These are phyloP conservation scores for Nysson spinosus DNA, from an alignment of 2,888 invertebrate genomes.

Conservation along the genomic window DNA sequence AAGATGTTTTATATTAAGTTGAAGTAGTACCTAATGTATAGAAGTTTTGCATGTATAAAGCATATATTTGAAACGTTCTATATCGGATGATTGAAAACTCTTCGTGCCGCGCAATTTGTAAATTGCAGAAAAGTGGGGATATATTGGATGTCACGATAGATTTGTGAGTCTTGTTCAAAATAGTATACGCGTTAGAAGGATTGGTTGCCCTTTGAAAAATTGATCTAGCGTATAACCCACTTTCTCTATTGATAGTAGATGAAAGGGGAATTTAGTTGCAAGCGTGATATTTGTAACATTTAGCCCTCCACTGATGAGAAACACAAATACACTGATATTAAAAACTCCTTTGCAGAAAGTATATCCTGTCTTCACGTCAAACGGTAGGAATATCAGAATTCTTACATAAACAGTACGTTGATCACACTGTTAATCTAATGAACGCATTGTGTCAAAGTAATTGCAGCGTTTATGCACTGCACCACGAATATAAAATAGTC, in stretches of 20 bases:
- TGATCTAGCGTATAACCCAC: constrained; percentile 67
- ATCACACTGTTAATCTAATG: not conserved
- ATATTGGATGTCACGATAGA: too few relatives aligned
- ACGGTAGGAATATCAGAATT: too few relatives aligned
- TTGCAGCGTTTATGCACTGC: not conserved
- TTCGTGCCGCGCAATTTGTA: too few relatives aligned
- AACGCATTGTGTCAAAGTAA: not conserved
- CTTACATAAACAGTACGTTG: constrained; percentile 26
- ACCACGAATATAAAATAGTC: not conserved
- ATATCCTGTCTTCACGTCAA: too few relatives aligned
- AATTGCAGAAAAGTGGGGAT: too few relatives aligned
- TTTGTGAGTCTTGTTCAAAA: constrained; percentile 2
- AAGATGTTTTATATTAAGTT: too few relatives aligned
- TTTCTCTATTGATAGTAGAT: constrained; percentile 66
- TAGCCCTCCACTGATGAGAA: constrained; percentile 26
- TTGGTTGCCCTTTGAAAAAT: constrained; percentile 54
- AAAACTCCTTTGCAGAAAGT: too few relatives aligned
- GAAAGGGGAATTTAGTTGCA: constrained; percentile 38
- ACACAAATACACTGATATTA: too few relatives aligned
- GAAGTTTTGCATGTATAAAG: too few relatives aligned
- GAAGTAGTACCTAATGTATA: too few relatives aligned
- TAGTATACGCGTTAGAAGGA: constrained; percentile 26
- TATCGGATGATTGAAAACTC: too few relatives aligned
- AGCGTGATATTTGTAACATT: constrained; percentile 41
- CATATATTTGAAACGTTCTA: too few relatives aligned